A percentile compares a stretch with the other conserved stretches of the same genome.
These are phyloP conservation scores for Rhagium mordax DNA, from an alignment of 2,888 invertebrate genomes.

Conservation along the genomic window DNA sequence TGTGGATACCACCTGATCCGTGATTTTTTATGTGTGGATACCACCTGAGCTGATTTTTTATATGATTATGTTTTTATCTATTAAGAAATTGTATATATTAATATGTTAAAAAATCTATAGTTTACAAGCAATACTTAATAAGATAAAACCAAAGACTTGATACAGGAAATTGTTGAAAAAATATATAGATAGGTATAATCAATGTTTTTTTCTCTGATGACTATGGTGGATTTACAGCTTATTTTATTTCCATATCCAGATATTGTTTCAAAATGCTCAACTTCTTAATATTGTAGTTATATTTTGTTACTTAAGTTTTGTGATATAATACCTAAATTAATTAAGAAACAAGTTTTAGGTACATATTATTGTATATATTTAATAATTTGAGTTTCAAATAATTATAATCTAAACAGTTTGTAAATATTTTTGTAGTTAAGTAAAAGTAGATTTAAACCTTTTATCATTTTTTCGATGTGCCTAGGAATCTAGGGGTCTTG, in stretches of 20 bases:
- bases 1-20: neutral
- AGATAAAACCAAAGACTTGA: no score
- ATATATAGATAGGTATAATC: no score
- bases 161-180: no score
- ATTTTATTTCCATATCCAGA: neutral
- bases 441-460: neutral
- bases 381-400: neutral
- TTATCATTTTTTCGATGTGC: no score
- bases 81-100: neutral
- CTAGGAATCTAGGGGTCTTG: no score
- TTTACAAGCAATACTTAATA: no score
- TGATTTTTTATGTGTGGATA: no score
- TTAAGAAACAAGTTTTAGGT: neutral
- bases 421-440: neutral
- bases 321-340: neutral
- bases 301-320: neutral
- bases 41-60: no score
- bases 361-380: neutral
- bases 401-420: neutral
- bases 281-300: neutral
- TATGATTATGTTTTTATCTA: neutral
- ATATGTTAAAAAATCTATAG: neutral
- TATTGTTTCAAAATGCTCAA: neutral
- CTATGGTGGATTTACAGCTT: neutral
- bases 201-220: no score